phyloP scores from a whole-genome alignment of 2,888 invertebrate genomes.

The Acleris holmiana region DNA sequence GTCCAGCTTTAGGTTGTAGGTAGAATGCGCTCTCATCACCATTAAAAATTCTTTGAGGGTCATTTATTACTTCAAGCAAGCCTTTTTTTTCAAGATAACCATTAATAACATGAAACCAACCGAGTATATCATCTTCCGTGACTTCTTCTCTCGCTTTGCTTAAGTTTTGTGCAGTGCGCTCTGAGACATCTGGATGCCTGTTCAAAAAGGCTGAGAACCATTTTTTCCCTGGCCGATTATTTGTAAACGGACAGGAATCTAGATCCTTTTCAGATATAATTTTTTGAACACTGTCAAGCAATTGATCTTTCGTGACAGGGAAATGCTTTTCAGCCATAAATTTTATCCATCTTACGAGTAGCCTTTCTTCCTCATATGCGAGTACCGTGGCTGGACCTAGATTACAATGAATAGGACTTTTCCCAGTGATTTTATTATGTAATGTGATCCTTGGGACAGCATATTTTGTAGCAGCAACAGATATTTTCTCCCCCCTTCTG shows the following conservation, averaged over 20 bases:
- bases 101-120: too few species aligned
- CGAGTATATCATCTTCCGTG: too few species aligned
- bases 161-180: conserved; percentile 46
- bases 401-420: neutral
- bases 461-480: conserved; percentile 8
- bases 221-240: conserved; percentile 47
- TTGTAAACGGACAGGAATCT: conserved; percentile 40
- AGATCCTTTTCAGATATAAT: conserved; percentile 33
- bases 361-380: conserved; percentile 5
- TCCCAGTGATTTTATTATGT: too few species aligned
- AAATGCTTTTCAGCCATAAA: conserved; percentile 6
- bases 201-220: conserved; percentile 47
- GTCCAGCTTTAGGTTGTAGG: too few species aligned
- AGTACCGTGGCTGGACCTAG: conserved; percentile 9
- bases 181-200: conserved; percentile 43
- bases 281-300: conserved; percentile 38
- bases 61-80: too few species aligned
- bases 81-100: too few species aligned
- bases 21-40: too few species aligned
- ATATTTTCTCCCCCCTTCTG: conserved; percentile 7
- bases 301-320: conserved; percentile 16
- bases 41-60: too few species aligned
- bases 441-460: conserved; percentile 1
- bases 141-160: conserved; percentile 30
- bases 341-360: neutral